Base-by-base conservation (phyloP, 2,113 vertebrate genomes). In the Propithecus coquereli region DNA sequence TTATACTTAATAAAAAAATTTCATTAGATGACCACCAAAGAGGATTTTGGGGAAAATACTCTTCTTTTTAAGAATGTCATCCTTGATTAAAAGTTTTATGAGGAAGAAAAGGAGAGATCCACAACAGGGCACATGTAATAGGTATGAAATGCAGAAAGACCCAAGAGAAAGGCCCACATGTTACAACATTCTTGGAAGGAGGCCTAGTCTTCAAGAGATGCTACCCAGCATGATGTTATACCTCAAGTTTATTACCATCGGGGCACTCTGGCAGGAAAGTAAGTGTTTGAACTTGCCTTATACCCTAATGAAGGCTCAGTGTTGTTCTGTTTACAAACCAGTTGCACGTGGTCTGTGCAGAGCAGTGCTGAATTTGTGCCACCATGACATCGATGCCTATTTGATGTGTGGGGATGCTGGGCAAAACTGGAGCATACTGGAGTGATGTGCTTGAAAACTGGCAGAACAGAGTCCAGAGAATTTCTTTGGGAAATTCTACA, bases 171-270 rank as follows among this genome's bases (percentile, higher is more conserved):
- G 23, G 12, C 37, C 43, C 40, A 74, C 59, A 54, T 1, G 4
- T 76, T 52, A 45, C 37, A 16, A 9, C 6, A 7, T 59, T 97
- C 82, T 94, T 95, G 22, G 61, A 91, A 95, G 81, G 61, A 97
- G 40, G 43, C 71, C 82, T 95, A 61, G 79, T 63, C 81, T 86
- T 96, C 74, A 43, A 45, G 30, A 93, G 81, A 79, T 82, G 70
- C 27, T 96, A 92, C 91, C 96, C 73, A 90, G 34, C 45, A 77
- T 86, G 40, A 97, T 63, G 91, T 91, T 88, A 95, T 90, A 59
- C 95, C 94, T 96, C 76, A 25, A 30, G 94, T 95, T 94, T 96
- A 93, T 96, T 94, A 90, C 76, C 86, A 71, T 96, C 87, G 50
- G 45, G 40, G n/a, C 70, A 20, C 43, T 45, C 66, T 61, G 37